Evolutionary conservation across 2,888 invertebrate species (phyloP).

Genomic region (Drosophila demipolita): DNA sequence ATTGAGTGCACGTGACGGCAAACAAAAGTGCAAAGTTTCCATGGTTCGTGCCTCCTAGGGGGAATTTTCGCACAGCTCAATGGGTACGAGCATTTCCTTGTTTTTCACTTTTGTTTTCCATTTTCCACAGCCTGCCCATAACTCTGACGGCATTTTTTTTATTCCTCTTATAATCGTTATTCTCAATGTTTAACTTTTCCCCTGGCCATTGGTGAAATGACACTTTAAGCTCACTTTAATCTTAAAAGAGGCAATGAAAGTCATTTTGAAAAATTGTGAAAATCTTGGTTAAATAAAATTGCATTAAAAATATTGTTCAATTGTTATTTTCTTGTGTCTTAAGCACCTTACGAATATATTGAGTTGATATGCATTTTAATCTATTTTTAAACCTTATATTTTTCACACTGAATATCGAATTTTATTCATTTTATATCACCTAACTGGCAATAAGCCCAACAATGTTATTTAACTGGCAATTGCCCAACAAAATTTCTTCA

Average conservation of each 20-base stretch:
- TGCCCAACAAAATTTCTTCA: background rate
- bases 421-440: background rate
- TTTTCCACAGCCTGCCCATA: constrained; percentile 24
- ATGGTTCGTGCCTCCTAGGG: constrained; percentile 39
- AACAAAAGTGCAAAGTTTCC: constrained; percentile 77
- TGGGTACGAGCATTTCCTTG: constrained; percentile 24
- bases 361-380: background rate
- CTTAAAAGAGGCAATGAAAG: background rate
- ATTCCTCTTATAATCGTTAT: constrained; percentile 8
- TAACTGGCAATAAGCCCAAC: background rate
- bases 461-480: background rate
- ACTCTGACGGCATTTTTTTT: constrained; percentile 8
- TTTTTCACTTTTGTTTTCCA: constrained; percentile 32
- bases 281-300: background rate
- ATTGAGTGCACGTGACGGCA: constrained; percentile 81
- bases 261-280: background rate
- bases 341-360: background rate
- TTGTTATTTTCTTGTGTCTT: background rate
- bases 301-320: background rate
- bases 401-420: background rate
- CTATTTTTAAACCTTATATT: background rate
- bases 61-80: constrained; percentile 6
- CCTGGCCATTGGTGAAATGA: background rate
- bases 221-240: background rate
- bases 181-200: constrained; percentile 9